These are phyloP conservation scores for Chaenogobius annularis DNA, from an alignment of 2,113 vertebrate species.

Conservation along the genomic window DNA sequence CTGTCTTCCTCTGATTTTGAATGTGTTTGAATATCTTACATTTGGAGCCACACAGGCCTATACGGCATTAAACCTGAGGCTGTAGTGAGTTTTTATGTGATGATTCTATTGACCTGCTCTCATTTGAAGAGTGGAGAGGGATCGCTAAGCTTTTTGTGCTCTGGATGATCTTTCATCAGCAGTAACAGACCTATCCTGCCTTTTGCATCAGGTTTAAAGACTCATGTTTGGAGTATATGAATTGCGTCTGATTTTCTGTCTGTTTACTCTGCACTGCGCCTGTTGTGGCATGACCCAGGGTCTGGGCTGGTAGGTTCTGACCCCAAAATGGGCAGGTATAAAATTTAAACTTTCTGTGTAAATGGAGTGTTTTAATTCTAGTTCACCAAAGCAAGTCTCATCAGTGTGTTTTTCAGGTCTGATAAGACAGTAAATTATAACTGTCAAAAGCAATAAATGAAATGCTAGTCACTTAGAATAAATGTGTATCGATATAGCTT, in stretches of 20 bases:
- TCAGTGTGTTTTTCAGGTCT: slow-evolving; percentile 31
- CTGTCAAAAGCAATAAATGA: slow-evolving; percentile 12
- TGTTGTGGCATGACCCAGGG: slow-evolving; percentile 44
- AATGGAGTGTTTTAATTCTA: slow-evolving; percentile 26
- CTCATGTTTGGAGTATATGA: slow-evolving; percentile 26
- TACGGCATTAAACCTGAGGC: slow-evolving; percentile 14
- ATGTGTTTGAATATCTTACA: slow-evolving; percentile 7
- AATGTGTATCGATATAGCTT: slow-evolving; percentile 1
- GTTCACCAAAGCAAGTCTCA: slow-evolving; percentile 69
- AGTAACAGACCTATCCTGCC: slow-evolving; percentile 39
- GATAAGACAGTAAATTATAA: slow-evolving; percentile 34
- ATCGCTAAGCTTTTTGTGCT: slow-evolving; percentile 54
- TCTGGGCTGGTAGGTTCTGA: slow-evolving; percentile 53
- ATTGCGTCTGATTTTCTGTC: slow-evolving; percentile 40
- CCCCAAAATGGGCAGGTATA: slow-evolving; percentile 45
- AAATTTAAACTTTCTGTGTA: slow-evolving; percentile 28
- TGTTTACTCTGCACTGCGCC: slow-evolving; percentile 37
- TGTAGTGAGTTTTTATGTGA: slow-evolving; percentile 43
- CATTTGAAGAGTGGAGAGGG: slow-evolving; percentile 69
- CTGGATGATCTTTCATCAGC: slow-evolving; percentile 32
- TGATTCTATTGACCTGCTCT: slow-evolving; percentile 73
- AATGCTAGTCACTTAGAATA: not conserved
- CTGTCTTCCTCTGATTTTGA: slow-evolving; percentile 25
- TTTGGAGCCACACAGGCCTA: slow-evolving; percentile 21
- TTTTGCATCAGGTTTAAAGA: slow-evolving; percentile 13